These are phyloP conservation scores for Vicugna pacos DNA, from an alignment of 2,113 vertebrate species.

Conservation along the genomic window DNA sequence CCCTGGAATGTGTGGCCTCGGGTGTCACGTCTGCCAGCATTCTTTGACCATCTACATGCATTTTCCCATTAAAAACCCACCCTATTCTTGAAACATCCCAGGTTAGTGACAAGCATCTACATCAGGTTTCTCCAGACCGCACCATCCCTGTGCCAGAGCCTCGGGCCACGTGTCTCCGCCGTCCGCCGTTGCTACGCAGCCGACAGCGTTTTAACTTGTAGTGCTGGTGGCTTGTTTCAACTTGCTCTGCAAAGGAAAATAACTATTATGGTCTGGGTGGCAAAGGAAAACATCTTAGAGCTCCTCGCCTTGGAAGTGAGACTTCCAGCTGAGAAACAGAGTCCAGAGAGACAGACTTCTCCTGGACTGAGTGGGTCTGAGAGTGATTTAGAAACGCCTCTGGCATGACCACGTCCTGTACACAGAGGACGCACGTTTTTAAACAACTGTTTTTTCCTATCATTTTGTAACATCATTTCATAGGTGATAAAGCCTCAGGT, in stretches of 20 bases:
- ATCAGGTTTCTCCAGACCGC: background rate
- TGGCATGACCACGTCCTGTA: background rate
- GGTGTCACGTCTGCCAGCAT: fast-evolving
- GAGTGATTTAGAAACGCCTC: background rate
- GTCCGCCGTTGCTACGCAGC: fast-evolving
- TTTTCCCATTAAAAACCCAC: conserved; percentile 61
- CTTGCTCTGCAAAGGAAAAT: background rate
- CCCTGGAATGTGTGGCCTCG: background rate
- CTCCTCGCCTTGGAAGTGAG: background rate
- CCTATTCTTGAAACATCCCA: background rate
- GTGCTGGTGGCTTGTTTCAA: background rate
- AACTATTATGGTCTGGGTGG: background rate
- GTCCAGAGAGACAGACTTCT: background rate
- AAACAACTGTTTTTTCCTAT: background rate
- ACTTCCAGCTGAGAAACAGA: fast-evolving
- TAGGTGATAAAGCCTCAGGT: background rate
- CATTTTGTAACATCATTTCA: background rate
- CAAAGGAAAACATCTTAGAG: fast-evolving
- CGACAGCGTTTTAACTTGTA: fast-evolving
- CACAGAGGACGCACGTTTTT: background rate
- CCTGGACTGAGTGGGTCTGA: background rate
- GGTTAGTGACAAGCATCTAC: background rate
- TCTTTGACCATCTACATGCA: background rate
- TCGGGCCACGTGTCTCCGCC: fast-evolving
- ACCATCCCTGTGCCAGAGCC: background rate